Percentiles rank a stretch among this genome's conserved stretches.
Evolutionary conservation across 2,888 invertebrate genomes (phyloP).

Genomic region (Kuschelorhynchus macadamiae): DNA sequence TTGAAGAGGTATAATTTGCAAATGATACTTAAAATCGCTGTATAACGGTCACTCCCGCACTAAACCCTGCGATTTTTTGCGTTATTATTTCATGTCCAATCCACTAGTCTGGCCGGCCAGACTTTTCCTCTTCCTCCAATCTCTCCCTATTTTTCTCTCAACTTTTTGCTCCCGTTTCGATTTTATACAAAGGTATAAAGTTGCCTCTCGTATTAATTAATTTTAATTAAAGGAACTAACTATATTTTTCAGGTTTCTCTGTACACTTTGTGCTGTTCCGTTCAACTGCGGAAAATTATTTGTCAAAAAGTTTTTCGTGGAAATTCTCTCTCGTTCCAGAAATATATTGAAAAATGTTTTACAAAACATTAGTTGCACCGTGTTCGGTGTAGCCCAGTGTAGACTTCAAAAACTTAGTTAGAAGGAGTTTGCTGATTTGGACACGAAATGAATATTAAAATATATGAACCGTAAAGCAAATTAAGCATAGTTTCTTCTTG

Average conservation of each 20-base stretch:
- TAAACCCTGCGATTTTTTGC: no score
- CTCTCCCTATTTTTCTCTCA: slow-evolving; percentile 27
- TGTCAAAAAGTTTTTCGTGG: slow-evolving; percentile 32
- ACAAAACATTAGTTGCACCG: slow-evolving; percentile 22
- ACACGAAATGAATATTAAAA: no score
- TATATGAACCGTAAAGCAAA: no score
- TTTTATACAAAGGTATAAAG: slow-evolving; percentile 44
- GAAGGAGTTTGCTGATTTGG: no score
- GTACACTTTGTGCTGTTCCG: slow-evolving; percentile 29
- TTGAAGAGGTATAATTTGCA: no score
- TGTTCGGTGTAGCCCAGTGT: no score
- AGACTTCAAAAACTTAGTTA: no score
- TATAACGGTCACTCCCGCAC: no score
- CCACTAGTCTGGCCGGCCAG: not conserved
- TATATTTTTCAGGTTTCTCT: slow-evolving; percentile 45
- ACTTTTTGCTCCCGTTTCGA: slow-evolving; percentile 27
- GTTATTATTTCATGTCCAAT: slow-evolving; percentile 20
- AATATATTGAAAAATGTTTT: slow-evolving; percentile 24
- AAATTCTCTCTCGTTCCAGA: slow-evolving; percentile 8
- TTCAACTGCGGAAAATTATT: slow-evolving; percentile 33
- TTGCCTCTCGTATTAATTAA: slow-evolving; percentile 44
- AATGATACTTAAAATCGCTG: no score
- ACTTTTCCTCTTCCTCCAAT: slow-evolving; percentile 1
- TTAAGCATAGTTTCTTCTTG: no score
- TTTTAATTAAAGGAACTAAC: slow-evolving; percentile 47